A percentile compares a stretch with the other conserved stretches of the same genome.
Conservation (phyloP, 2,888 invertebrate species). For the Lycophotia porphyrea region DNA sequence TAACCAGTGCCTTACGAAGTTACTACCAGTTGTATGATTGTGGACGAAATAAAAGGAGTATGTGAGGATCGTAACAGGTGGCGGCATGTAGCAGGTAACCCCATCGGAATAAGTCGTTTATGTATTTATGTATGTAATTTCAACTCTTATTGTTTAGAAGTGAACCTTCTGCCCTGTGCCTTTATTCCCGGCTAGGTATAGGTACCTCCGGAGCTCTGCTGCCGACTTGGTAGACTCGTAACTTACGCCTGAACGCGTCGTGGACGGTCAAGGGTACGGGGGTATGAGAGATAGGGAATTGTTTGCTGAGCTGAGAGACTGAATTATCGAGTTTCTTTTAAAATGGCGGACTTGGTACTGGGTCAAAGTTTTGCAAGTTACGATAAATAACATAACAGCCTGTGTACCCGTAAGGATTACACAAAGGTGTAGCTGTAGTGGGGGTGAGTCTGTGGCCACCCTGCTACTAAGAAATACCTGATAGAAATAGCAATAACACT, state of each 20-base stretch:
- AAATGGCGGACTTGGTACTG: not conserved
- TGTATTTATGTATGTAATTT: not conserved
- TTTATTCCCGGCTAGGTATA: not conserved
- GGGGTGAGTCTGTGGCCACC: not conserved
- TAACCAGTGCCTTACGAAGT: not conserved
- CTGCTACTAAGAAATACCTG: not conserved
- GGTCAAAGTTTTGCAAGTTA: not conserved
- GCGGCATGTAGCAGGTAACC: not conserved
- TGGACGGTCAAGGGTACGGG: slow-evolving; percentile 46
- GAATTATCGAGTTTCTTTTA: slow-evolving; percentile 4
- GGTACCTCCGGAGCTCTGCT: slow-evolving; percentile 16
- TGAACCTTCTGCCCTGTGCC: slow-evolving; percentile 17
- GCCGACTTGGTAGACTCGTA: slow-evolving; percentile 35
- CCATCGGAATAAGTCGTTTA: not conserved
- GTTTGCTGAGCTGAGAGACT: slow-evolving; percentile 29
- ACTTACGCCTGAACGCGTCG: slow-evolving; percentile 32
- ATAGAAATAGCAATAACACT: not conserved
- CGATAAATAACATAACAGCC: not conserved
- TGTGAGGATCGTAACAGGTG: not conserved
- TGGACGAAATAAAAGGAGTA: not conserved
- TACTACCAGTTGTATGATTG: not conserved
- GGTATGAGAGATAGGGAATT: slow-evolving; percentile 24
- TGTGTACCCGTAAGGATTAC: not conserved
- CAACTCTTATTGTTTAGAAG: not conserved
- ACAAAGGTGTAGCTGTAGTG: not conserved